Evolutionary conservation across 2,888 invertebrate species (phyloP).

Genomic region (Dicyrtomina minuta): DNA sequence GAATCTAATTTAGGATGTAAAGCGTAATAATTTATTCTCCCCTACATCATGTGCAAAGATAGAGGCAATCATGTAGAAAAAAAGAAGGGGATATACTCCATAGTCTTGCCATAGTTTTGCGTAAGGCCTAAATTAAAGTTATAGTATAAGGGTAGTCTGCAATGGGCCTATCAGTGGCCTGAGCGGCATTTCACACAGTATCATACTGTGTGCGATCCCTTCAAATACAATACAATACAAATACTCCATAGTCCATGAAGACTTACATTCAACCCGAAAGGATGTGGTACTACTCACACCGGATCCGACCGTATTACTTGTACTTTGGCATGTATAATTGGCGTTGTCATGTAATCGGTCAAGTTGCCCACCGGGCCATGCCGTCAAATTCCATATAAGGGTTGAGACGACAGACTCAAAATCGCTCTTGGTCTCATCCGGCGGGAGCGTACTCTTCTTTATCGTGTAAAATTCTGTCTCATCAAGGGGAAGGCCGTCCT

Average conservation of each 20-base stretch:
- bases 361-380: conserved; percentile 76
- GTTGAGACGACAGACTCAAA: conserved; percentile 87
- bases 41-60: background rate
- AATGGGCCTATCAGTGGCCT: too few species aligned
- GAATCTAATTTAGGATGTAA: background rate
- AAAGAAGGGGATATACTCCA: too few species aligned
- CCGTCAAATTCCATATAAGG: conserved; percentile 82
- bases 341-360: conserved; percentile 75
- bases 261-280: conserved; percentile 88
- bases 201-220: too few species aligned
- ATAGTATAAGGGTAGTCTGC: too few species aligned
- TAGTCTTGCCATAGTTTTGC: too few species aligned
- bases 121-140: too few species aligned
- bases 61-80: background rate
- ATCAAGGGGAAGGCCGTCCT: conserved; percentile 71
- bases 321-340: conserved; percentile 80
- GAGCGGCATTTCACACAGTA: too few species aligned
- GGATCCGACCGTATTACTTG: conserved; percentile 72
- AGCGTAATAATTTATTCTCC: conserved; percentile 19
- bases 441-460: conserved; percentile 67
- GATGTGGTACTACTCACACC: conserved; percentile 80
- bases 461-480: conserved; percentile 63
- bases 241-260: too few species aligned
- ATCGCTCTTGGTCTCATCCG: conserved; percentile 77
- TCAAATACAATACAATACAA: too few species aligned